These are phyloP conservation scores for Himalopsyche japonica DNA, from an alignment of 2,888 invertebrate species.

Conservation along the genomic window DNA sequence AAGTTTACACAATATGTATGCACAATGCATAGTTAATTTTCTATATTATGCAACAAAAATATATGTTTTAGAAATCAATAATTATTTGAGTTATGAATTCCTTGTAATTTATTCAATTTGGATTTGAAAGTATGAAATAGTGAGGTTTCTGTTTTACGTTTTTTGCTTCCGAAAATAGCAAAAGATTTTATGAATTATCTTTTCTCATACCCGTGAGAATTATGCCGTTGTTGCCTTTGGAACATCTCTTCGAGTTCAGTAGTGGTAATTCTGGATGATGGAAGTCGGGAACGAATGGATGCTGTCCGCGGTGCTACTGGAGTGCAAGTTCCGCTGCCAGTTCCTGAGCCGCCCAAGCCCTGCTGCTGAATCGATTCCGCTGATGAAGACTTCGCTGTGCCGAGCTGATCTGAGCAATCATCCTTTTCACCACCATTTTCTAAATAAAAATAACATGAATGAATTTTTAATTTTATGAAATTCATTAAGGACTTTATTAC, in stretches of 20 bases:
- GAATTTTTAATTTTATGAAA: too few species aligned
- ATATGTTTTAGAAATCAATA: too few species aligned
- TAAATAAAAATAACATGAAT: slow-evolving; percentile 36
- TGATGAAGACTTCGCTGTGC: slow-evolving; percentile 76
- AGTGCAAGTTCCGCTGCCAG: slow-evolving; percentile 57
- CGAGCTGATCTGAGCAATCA: slow-evolving; percentile 69
- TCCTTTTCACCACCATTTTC: slow-evolving; percentile 75
- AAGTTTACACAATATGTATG: too few species aligned
- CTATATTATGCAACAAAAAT: too few species aligned
- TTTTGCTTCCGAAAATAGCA: too few species aligned
- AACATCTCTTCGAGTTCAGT: slow-evolving; percentile 92
- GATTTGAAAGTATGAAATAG: too few species aligned
- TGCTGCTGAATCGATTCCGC: slow-evolving; percentile 77
- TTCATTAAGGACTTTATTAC: too few species aligned
- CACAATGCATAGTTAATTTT: too few species aligned
- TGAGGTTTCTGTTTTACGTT: too few species aligned
- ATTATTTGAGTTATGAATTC: too few species aligned
- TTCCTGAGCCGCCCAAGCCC: slow-evolving; percentile 49
- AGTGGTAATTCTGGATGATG: slow-evolving; percentile 85
- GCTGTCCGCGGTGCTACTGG: slow-evolving; percentile 82
- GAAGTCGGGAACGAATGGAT: slow-evolving; percentile 86
- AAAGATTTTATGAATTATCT: not conserved
- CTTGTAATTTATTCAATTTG: too few species aligned
- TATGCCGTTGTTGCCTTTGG: slow-evolving; percentile 77
- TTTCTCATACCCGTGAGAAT: slow-evolving; percentile 51